Conservation (phyloP, 2,797 vertebrate genomes). For the Spinus pinus region DNA sequence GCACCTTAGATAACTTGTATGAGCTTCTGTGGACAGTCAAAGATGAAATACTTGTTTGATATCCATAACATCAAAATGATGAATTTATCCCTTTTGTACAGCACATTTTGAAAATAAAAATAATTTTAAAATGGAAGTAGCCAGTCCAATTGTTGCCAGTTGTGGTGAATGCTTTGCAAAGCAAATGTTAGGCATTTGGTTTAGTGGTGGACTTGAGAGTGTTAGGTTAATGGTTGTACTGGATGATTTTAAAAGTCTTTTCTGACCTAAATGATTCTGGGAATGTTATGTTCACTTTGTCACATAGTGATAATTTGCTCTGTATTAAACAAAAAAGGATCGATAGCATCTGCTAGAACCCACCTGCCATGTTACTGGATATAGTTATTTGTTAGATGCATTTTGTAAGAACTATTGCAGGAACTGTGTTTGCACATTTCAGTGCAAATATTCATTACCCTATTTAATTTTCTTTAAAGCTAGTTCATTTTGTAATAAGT, state of each 20-base stretch:
- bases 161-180: not conserved
- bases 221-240: not conserved
- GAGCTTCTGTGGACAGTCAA: not conserved
- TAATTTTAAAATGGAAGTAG: not conserved
- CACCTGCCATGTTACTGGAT: conserved; percentile 34
- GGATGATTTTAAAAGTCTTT: not conserved
- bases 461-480: not conserved
- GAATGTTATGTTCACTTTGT: not conserved
- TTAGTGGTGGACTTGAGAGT: not conserved
- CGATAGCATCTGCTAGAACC: conserved; percentile 20
- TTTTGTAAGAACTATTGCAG: conserved; percentile 11
- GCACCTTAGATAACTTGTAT: not conserved
- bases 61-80: not conserved
- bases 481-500: not conserved
- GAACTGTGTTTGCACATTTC: not conserved
- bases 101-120: not conserved
- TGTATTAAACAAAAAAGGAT: conserved; percentile 54
- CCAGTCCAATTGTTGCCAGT: not conserved
- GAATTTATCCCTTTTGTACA: not conserved
- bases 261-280: not conserved
- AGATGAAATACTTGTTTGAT: not conserved
- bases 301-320: conserved; percentile 45
- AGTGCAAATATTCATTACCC: not conserved
- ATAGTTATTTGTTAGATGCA: not conserved
- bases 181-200: not conserved